Evolutionary conservation across 1,140 invertebrate genomes (phyloP).

Genomic region (Apis cerana): DNA sequence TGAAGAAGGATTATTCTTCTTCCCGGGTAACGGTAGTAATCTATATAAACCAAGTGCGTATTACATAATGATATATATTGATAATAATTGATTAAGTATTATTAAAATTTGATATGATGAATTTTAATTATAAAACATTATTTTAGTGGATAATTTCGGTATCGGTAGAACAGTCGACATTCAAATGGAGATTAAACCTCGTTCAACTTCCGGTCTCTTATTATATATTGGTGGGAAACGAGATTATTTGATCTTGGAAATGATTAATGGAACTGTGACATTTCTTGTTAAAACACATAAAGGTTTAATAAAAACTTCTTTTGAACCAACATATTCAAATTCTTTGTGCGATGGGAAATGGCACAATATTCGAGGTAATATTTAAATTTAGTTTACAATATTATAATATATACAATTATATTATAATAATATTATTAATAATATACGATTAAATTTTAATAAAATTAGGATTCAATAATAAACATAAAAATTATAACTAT

Average conservation of each 20-base stretch:
- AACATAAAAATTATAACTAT: no score
- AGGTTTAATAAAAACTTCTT: constrained; percentile 89
- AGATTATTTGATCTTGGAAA: constrained; percentile 93
- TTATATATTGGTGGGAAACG: constrained; percentile 90
- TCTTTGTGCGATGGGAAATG: constrained; percentile 96
- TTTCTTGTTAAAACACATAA: constrained; percentile 93
- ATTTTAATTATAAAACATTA: neutral
- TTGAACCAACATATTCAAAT: constrained; percentile 86
- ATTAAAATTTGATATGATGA: neutral
- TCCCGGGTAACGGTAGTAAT: constrained; percentile 84
- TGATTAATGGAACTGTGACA: constrained; percentile 91
- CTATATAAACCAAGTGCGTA: constrained; percentile 84
- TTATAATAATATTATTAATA: no score
- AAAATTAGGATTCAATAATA: no score
- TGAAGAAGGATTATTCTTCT: constrained; percentile 95
- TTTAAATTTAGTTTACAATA: neutral
- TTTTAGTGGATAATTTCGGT: constrained; percentile 85
- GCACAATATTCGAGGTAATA: constrained; percentile 92
- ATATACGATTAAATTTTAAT: no score
- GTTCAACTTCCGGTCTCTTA: constrained; percentile 90
- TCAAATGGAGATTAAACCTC: constrained; percentile 93
- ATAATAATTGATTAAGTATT: neutral
- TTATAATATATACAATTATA: no score
- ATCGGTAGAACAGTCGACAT: constrained; percentile 91
- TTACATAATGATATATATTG: neutral